Conservation (phyloP, 2,113 vertebrate genomes). For the Struthidea cinerea region DNA sequence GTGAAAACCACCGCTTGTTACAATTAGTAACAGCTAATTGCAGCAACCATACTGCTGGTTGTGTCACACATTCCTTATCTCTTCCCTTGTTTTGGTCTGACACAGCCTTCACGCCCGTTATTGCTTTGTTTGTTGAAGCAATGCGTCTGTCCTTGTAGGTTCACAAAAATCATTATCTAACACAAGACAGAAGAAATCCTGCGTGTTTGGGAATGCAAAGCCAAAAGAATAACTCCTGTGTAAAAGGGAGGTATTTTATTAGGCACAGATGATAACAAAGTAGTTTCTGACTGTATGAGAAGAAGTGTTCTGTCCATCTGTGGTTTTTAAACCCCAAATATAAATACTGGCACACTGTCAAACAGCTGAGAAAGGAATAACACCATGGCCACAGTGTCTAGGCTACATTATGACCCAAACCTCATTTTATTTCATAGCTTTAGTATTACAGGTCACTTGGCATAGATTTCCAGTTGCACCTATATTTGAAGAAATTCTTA, state of each 20-base stretch:
- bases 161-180: not conserved
- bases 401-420: not conserved
- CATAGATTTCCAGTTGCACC: not conserved
- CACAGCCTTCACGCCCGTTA: not conserved
- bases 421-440: not conserved
- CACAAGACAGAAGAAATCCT: not conserved
- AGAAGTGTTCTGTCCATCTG: not conserved
- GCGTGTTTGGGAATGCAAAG: not conserved
- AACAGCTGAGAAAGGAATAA: not conserved
- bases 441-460: too few relatives aligned
- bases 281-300: not conserved
- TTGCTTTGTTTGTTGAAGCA: too few relatives aligned
- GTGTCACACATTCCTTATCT: not conserved
- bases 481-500: not conserved
- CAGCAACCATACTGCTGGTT: not conserved
- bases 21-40: not conserved
- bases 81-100: not conserved
- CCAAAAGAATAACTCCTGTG: not conserved
- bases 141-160: not conserved
- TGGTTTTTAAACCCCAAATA: not conserved
- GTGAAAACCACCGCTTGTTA: not conserved
- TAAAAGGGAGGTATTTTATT: not conserved
- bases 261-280: not conserved
- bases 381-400: not conserved
- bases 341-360: not conserved